Conservation (phyloP, 2,113 vertebrate genomes). For the Holacanthus passer region DNA sequence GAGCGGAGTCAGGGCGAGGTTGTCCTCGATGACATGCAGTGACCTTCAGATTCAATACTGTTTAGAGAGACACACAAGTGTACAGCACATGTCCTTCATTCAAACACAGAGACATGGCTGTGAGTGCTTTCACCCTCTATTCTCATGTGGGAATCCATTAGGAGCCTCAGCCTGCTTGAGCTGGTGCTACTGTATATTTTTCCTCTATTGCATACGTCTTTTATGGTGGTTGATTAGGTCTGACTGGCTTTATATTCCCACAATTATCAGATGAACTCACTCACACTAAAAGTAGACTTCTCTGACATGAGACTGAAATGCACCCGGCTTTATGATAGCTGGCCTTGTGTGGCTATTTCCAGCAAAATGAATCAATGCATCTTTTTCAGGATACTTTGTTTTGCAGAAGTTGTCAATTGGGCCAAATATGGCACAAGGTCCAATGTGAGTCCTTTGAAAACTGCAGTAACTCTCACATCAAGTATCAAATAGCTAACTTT, state of each 20-base stretch:
- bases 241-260: not conserved
- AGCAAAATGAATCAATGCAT: slow-evolving; percentile 46
- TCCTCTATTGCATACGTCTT: not conserved
- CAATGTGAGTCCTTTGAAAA: slow-evolving; percentile 19
- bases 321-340: not conserved
- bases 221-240: not conserved
- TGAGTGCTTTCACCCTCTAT: slow-evolving; percentile 17
- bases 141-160: slow-evolving; percentile 35
- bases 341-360: slow-evolving; percentile 22
- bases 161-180: not conserved
- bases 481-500: not conserved
- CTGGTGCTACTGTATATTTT: not conserved
- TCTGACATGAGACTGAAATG: slow-evolving; percentile 21
- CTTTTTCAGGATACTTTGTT: slow-evolving; percentile 21
- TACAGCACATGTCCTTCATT: slow-evolving; percentile 27
- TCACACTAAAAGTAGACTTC: not conserved
- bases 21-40: slow-evolving; percentile 10
- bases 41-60: slow-evolving; percentile 44
- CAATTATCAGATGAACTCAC: not conserved
- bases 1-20: not conserved
- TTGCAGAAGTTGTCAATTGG: slow-evolving; percentile 30
- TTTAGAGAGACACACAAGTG: slow-evolving; percentile 7
- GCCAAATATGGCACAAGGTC: slow-evolving; percentile 10
- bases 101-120: slow-evolving; percentile 5
- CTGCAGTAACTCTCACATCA: not conserved